Evolutionary conservation across 1,140 invertebrate species (phyloP), one percentile per base, ranked within the genome.

Genomic region (Doryteuthis pealeii): DNA sequence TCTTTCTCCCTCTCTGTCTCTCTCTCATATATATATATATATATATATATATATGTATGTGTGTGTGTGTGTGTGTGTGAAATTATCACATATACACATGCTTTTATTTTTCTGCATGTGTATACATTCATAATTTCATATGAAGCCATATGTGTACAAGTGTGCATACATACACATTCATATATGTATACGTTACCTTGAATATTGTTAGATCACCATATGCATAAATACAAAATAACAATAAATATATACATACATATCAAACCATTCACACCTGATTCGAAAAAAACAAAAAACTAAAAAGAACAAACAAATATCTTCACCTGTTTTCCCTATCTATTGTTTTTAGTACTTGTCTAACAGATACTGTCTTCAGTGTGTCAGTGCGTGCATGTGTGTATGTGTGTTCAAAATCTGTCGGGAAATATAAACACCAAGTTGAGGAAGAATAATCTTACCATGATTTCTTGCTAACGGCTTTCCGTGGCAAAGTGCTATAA

Each of bases 381-480:
- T 40, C 35, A 40, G 35, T 40, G 35, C 10, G 35, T 40, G 35
- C 10, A 10, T 40, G 35, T 40, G 35, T 40, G 35, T 40, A 10
- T 40, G 35, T 40, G 35, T 40, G 35, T 40, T 3, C 10, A 3
- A 40, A 3, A 40, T 40, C 35, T 40, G 35, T 3, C 10, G 35
- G 10, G 35, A 40, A 40, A 40, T 40, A 40, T 40, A 40, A 5
- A 5, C 3, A 40, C 10, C 10, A 40, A 40, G 35, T 40, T 40
- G 10, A 40, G 4, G 10, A 5, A 40, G 35, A 40, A 40, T 40
- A 5, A 40, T 71, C 80, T 82, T 77, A 83, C 82, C 80, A 82
- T 45, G 81, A 77, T 72, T 84, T 84, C 70, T 82, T 82, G 77
- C 79, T 79, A 45, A 81, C 78, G 22, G 80, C 76, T 74, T 84